These are phyloP conservation scores for Menidia menidia DNA, from an alignment of 2,797 vertebrate species.

Conservation along the genomic window DNA sequence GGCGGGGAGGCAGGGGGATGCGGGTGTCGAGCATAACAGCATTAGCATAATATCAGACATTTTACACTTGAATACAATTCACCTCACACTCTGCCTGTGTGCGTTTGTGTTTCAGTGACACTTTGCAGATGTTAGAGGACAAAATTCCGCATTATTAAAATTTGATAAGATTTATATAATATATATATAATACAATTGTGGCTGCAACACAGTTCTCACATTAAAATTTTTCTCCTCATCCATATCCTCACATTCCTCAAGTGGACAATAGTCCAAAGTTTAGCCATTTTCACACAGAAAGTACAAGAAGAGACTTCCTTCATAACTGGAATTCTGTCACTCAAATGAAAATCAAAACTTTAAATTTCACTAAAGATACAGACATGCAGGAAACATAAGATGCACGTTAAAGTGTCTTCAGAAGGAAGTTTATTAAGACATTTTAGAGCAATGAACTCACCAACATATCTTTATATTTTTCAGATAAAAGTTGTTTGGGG, in stretches of 20 bases:
- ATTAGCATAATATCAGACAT: constrained; percentile 69
- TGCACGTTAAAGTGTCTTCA: no score
- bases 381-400: no score
- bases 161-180: background rate
- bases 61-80: constrained; percentile 40
- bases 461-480: no score
- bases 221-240: background rate
- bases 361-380: no score
- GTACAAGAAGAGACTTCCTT: no score
- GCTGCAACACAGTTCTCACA: background rate
- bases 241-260: background rate
- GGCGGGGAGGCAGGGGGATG: constrained; percentile 25
- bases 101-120: background rate
- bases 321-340: no score
- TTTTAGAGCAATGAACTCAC: no score
- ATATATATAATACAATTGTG: background rate
- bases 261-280: background rate
- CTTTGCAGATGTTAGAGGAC: background rate
- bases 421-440: no score
- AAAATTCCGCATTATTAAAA: constrained; percentile 21
- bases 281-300: background rate
- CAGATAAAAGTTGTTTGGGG: no score
- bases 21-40: constrained; percentile 22
- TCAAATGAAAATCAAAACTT: no score
- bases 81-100: constrained; percentile 12